Evolutionary conservation across 2,113 vertebrate genomes (phyloP).

Genomic region (Dasyornis broadbenti): DNA sequence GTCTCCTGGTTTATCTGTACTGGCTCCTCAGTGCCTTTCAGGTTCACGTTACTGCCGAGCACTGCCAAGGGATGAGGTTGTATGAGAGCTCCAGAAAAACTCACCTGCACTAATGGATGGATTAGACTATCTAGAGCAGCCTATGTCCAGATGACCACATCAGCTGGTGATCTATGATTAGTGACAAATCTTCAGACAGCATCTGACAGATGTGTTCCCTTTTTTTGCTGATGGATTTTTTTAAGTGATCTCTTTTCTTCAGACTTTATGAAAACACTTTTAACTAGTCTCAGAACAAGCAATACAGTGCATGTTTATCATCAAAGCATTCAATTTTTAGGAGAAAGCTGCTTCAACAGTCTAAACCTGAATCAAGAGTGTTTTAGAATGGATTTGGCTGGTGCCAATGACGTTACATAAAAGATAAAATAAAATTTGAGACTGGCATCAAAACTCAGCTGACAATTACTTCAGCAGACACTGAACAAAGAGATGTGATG

Average conservation of each 20-base stretch:
- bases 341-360: not conserved
- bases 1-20: not conserved
- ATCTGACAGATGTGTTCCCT: not conserved
- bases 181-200: not conserved
- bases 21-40: not conserved
- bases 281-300: not conserved
- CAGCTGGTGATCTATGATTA: not conserved
- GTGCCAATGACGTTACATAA: not conserved
- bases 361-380: not conserved
- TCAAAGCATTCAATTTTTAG: not conserved
- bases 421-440: not conserved
- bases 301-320: not conserved
- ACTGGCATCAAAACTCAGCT: not conserved
- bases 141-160: not conserved
- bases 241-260: not conserved
- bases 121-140: not conserved
- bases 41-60: not conserved
- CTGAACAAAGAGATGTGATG: fast-evolving
- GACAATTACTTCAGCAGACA: not conserved
- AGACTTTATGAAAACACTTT: not conserved
- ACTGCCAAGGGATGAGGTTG: not conserved
- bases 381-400: not conserved
- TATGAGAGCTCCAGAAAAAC: not conserved
- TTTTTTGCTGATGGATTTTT: not conserved
- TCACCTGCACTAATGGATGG: not conserved